These are phyloP conservation scores for Drosophila quadrilineata DNA, from an alignment of 1,140 invertebrate species.

Conservation along the genomic window DNA sequence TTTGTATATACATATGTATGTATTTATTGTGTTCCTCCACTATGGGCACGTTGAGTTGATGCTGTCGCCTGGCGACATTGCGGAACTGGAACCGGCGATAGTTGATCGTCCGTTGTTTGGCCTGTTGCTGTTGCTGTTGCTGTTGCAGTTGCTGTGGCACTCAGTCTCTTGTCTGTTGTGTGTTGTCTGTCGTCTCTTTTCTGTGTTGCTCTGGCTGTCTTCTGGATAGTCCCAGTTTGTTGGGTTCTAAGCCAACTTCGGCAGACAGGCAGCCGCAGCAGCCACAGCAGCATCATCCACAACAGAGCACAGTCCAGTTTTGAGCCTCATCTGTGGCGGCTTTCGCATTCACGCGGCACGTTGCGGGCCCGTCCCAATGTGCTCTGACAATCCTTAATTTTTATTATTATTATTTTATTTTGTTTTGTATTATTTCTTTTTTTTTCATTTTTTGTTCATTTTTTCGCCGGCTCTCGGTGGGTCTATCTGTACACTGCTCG, in stretches of 20 bases:
- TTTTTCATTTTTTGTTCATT: slow-evolving; percentile 32
- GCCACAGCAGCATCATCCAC: slow-evolving; percentile 5
- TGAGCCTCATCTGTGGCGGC: slow-evolving; percentile 27
- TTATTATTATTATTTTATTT: slow-evolving; percentile 43
- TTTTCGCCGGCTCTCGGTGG: slow-evolving; percentile 6
- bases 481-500: slow-evolving; percentile 11
- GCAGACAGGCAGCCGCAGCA: slow-evolving; percentile 4
- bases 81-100: slow-evolving; percentile 73
- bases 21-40: slow-evolving; percentile 16
- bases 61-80: slow-evolving; percentile 75
- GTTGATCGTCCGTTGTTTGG: slow-evolving; percentile 46
- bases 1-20: no score
- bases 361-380: neutral
- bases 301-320: slow-evolving; percentile 53
- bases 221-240: slow-evolving; percentile 7
- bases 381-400: slow-evolving; percentile 56
- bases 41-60: slow-evolving; percentile 47
- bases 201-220: slow-evolving; percentile 2
- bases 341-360: slow-evolving; percentile 14
- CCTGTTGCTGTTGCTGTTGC: slow-evolving; percentile 5
- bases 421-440: no score
- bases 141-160: neutral
- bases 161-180: slow-evolving; percentile 9
- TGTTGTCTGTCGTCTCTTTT: slow-evolving; percentile 12
- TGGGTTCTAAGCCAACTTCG: slow-evolving; percentile 36